Percentiles rank a stretch among this genome's conserved stretches.
Conservation (phyloP, 2,888 invertebrate genomes). For the Drosophila limbata region DNA sequence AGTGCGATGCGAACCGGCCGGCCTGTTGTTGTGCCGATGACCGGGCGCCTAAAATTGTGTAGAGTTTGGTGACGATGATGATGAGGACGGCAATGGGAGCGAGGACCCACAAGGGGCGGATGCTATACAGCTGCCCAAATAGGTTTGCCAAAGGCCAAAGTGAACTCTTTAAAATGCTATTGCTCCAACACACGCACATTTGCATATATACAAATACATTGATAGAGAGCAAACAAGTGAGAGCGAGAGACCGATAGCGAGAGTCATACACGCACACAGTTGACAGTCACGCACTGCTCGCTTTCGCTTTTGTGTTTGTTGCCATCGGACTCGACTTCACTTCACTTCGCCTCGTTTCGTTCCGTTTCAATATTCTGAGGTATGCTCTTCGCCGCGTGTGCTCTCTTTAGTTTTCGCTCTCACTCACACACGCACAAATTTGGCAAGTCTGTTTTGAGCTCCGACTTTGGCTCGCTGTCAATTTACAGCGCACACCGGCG, state of each 20-base stretch:
- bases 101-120: conserved; percentile 24
- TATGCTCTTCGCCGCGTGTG: conserved; percentile 25
- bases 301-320: conserved; percentile 79
- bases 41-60: conserved; percentile 75
- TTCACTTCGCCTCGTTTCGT: conserved; percentile 14
- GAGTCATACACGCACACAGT: conserved; percentile 11
- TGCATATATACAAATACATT: conserved; percentile 15
- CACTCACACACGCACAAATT: conserved; percentile 20
- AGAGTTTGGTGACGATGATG: conserved; percentile 71
- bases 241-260: conserved; percentile 14
- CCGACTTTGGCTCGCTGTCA: conserved; percentile 34
- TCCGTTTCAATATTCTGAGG: conserved; percentile 22
- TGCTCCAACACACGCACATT: conserved; percentile 36
- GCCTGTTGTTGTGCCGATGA: conserved; percentile 47
- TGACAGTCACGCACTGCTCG: conserved; percentile 60
- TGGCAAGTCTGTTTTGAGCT: conserved; percentile 28
- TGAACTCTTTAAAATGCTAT: conserved; percentile 70
- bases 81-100: conserved; percentile 14
- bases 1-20: conserved; percentile 29
- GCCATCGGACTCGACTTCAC: conserved; percentile 22
- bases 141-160: conserved; percentile 51
- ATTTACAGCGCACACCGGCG: conserved; percentile 62
- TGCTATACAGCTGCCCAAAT: conserved; percentile 55
- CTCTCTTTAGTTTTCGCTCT: conserved; percentile 28
- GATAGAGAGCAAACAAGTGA: conserved; percentile 3